Base-by-base conservation (phyloP, 2,888 invertebrate species). In the Drosophila peninsularis region DNA sequence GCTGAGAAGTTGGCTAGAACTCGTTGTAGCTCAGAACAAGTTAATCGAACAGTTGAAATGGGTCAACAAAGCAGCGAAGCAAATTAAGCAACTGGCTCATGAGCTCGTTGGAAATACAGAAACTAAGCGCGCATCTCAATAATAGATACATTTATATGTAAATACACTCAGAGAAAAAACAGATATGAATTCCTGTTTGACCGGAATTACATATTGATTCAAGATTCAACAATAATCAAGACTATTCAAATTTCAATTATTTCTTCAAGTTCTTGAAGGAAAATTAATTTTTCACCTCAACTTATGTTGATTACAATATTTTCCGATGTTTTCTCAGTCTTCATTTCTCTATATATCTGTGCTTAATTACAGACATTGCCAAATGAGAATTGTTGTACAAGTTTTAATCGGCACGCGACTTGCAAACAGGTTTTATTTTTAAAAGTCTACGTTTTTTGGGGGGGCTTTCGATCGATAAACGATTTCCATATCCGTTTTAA, bases 401-500 rank as follows among this genome's bases (percentile, higher is more conserved):
- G 32, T 57, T 62, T 42, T 11, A 34, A 37, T 39, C 37, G 60
- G 61, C 75, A 75, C 75, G 78, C 78, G 78, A 69, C 64, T 54
- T 44, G 44, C 41, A 60, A 78, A 78, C 75, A 44, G 64, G 78
- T 75, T 75, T 75, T 21, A 34, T 41, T 45, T 41, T 34, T 3
- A 5, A n/a, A n/a, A 32, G 42, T 45, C 58, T 49, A 21, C 13
- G 10, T 11, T 10, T 39, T 13, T 32, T 53, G 34, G 30, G 45
- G 32, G 34, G 45, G 32, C 53, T 65, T 19, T 30, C 21, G 53
- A 69, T 73, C 69, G 55, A 73, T 73, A 68, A 84, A 72, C 75
- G 71, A 76, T 82, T 87, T 65, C 60, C 88, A 85, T 82, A 88
- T 88, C 88, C 88, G 82, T 85, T 82, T 82, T 62, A 54, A 65